Evolutionary conservation across 2,797 vertebrate genomes (phyloP).

Genomic region (Coranthus polyacanthus): DNA sequence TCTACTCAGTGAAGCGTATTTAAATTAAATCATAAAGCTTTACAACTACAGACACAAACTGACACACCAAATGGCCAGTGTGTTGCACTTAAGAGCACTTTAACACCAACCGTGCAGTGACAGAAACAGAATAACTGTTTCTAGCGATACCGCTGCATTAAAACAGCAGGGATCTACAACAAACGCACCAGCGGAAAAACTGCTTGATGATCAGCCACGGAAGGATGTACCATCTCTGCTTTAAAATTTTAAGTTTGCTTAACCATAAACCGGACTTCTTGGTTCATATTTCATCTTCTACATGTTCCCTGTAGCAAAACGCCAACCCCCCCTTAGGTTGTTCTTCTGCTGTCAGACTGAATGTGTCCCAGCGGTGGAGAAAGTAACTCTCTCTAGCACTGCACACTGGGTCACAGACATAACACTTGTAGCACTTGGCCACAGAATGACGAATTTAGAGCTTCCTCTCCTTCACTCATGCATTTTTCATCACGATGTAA

Average conservation of each 20-base stretch:
- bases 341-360: conserved; percentile 20
- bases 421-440: conserved; percentile 10
- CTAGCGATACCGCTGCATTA: neutral
- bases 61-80: neutral
- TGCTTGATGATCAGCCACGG: too few relatives aligned
- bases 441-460: conserved; percentile 21
- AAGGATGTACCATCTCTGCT: too few relatives aligned
- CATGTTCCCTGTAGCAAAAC: conserved; percentile 4
- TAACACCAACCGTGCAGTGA: neutral
- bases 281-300: conserved; percentile 18
- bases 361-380: neutral
- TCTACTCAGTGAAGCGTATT: too few relatives aligned
- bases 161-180: neutral
- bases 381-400: neutral
- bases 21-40: too few relatives aligned
- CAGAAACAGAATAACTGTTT: neutral
- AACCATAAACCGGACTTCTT: neutral
- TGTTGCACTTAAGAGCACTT: neutral
- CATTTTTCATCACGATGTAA: conserved; percentile 26
- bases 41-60: neutral
- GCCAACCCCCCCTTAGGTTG: neutral
- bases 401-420: neutral
- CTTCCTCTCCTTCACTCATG: conserved; percentile 16
- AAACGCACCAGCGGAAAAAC: neutral
- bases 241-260: too few relatives aligned